These are phyloP conservation scores for Lasioglossum figueresi DNA, from an alignment of 2,888 invertebrate species.

Conservation along the genomic window DNA sequence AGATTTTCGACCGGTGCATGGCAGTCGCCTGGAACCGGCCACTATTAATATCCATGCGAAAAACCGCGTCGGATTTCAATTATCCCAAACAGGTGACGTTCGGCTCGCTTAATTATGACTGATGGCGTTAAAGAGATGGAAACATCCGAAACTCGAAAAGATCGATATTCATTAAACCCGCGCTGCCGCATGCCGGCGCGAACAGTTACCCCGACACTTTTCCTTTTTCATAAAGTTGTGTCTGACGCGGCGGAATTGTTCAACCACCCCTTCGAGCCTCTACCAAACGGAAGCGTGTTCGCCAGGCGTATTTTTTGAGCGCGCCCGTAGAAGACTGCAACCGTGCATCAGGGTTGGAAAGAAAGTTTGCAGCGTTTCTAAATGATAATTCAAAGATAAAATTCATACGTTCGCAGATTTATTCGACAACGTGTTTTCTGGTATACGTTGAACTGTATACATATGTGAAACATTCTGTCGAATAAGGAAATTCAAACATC, in stretches of 20 bases:
- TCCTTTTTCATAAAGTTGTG: not conserved
- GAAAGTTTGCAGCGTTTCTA: too few relatives aligned
- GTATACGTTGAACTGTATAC: too few relatives aligned
- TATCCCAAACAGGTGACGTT: not conserved
- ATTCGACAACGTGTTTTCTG: too few relatives aligned
- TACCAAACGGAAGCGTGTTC: not conserved
- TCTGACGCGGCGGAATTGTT: not conserved
- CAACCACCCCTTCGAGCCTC: not conserved
- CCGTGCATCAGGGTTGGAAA: too few relatives aligned
- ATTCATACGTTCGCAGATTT: too few relatives aligned
- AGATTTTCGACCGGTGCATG: constrained; percentile 15
- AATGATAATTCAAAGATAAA: too few relatives aligned
- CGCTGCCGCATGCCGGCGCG: not conserved
- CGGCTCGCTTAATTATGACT: constrained; percentile 28
- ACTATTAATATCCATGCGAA: constrained; percentile 37
- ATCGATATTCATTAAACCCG: constrained; percentile 33
- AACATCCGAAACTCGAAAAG: not conserved
- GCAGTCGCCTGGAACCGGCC: not conserved
- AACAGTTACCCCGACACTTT: not conserved
- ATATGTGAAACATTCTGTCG: too few relatives aligned
- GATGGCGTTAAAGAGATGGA: constrained; percentile 29
- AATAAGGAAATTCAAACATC: too few relatives aligned
- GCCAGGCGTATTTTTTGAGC: not conserved
- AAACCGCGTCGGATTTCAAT: constrained; percentile 20
- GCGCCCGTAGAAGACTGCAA: not conserved